phyloP scores from a whole-genome alignment of 1,140 invertebrate species.

The Copidosoma floridanum region DNA sequence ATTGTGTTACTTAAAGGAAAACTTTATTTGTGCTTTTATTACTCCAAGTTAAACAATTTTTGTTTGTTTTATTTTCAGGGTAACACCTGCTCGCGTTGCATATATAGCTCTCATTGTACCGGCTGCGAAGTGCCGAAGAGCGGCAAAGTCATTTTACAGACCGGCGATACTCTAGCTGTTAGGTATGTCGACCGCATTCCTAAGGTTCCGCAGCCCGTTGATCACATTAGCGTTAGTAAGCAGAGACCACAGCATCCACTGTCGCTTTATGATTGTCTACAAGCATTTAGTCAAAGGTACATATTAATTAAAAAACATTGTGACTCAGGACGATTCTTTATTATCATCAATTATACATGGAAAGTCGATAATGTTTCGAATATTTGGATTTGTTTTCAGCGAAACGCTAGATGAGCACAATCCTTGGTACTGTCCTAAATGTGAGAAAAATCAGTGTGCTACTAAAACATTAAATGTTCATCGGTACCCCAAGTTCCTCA shows the following conservation, averaged over 20 bases:
- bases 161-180: slow-evolving; percentile 64
- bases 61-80: slow-evolving; percentile 53
- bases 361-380: slow-evolving; percentile 3
- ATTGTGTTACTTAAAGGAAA: no score
- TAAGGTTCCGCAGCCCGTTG: slow-evolving; percentile 39
- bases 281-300: slow-evolving; percentile 69
- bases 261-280: slow-evolving; percentile 67
- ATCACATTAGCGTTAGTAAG: slow-evolving; percentile 54
- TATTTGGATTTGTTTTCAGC: slow-evolving; percentile 50
- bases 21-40: no score
- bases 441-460: slow-evolving; percentile 67
- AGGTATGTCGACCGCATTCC: slow-evolving; percentile 52
- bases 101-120: slow-evolving; percentile 61
- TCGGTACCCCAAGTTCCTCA: slow-evolving; percentile 69
- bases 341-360: background rate
- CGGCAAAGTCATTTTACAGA: slow-evolving; percentile 57
- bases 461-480: slow-evolving; percentile 71
- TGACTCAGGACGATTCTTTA: background rate
- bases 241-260: slow-evolving; percentile 57
- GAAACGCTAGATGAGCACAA: slow-evolving; percentile 70
- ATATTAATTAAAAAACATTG: background rate
- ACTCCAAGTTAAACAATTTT: slow-evolving; percentile 11
- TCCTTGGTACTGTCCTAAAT: slow-evolving; percentile 72
- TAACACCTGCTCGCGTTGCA: slow-evolving; percentile 64
- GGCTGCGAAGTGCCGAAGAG: slow-evolving; percentile 62